Base-by-base conservation (phyloP, 2,797 vertebrate genomes). In the Pampus argenteus region DNA sequence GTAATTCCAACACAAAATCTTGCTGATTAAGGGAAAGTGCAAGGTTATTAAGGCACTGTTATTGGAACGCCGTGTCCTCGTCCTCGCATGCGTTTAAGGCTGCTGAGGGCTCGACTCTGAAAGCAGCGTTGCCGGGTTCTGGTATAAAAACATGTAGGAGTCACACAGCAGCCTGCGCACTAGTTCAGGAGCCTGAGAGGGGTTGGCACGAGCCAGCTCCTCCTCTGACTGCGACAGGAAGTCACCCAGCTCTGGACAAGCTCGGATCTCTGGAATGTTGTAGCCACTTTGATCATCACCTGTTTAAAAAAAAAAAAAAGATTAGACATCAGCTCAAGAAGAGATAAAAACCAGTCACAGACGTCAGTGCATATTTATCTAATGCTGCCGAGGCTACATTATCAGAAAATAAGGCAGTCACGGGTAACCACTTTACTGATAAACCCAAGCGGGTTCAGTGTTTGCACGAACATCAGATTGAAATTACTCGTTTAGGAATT, bases 71-170 rank as follows among this genome's bases (percentile, higher is more conserved):
- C 0, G 7, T 22, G 80, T 85, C 66, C 78, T 84, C 23, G 9
- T 58, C 72, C 59, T 54, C 61, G 29, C 14, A 28, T 10, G 15
- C 13, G 2, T 75, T 75, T 66, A 79, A 23, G 48, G 36, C 62
- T 74, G 73, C 72, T 49, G 64, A 6, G 72, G 66, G 74, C 59
- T 78, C 61, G 74, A 47, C 47, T 59, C 58, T 26, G 62, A 74
- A 71, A 68, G 55, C 5, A 61, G 34, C 11, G 3, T 26, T n/a
- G 66, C 55, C 50, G 86, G 45, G 23, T 72, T 90, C 65, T 95
- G 92, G 73, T 95, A 95, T 50, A 95, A 88, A 89, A 92, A 95
- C 92, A 95, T 95, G 84, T 95, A 96, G 50, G 93, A 94, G 84
- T 96, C 95, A 54, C 93, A 93, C 56, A 96, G 87, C 25, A 91